Base-by-base conservation (phyloP, 2,888 invertebrate species). In the Orgyia antiqua region DNA sequence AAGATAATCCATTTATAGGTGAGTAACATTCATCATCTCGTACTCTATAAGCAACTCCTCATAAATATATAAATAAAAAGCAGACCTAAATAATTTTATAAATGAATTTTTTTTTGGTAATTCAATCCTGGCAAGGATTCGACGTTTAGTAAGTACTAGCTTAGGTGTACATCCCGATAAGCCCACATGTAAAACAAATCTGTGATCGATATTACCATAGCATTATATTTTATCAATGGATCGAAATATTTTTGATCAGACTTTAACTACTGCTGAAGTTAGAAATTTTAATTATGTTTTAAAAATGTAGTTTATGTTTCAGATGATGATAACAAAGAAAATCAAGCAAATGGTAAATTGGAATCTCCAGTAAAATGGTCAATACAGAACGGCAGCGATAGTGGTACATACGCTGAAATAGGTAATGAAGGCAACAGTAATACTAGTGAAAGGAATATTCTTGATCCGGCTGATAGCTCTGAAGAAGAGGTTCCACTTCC, bases 251-350 rank as follows among this genome's bases (percentile, higher is more conserved):
- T 15, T 15, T 15, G 6, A 15, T 15, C n/a, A n/a, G n/a, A n/a
- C n/a, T 7, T 19, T 19, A 3, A 2, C 7, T 3, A 5, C n/a
- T 15, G 6, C 4, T 15, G 15, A 15, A 15, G 15, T 15, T 15
- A 6, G 15, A 4, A 15, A 4, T 24, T n/a, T n/a, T n/a, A n/a
- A n/a, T 17, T 17, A 17, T 17, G 17, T 17, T 4, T 20, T 20
- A n/a, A n/a, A n/a, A n/a, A n/a, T 20, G 5, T 13, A 5, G 4
- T 25, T 13, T 5, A 12, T 6, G 20, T 33, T 25, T 1, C 50
- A 72, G 84, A 84, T 48, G 84, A 86, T 39, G 84, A 86, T 66
- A 84, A 86, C 65, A 86, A 84, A 67, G 86, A 86, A 51, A 86
- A 86, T 41, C 86, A 86, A 52, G 72, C 82, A 4, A 86, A 86